These are phyloP conservation scores for Paguma larvata DNA, from an alignment of 2,797 vertebrate species.

Conservation along the genomic window DNA sequence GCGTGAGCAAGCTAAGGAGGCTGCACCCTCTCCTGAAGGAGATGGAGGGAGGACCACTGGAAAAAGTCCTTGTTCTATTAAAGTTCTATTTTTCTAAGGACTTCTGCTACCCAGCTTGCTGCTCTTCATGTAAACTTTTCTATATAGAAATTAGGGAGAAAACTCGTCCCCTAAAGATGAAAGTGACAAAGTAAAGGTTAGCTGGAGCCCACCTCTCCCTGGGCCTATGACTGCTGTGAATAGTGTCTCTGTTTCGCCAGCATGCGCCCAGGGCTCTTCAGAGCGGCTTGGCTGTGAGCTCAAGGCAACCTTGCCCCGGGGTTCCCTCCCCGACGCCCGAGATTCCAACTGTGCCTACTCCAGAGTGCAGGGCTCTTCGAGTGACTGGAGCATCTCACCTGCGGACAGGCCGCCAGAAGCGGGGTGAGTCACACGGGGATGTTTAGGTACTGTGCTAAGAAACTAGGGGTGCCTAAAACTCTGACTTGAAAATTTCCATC, in stretches of 20 bases:
- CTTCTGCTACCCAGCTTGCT: neutral
- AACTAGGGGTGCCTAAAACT: neutral
- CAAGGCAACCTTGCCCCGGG: neutral
- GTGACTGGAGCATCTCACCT: neutral
- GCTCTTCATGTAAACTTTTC: neutral
- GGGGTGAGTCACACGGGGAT: neutral
- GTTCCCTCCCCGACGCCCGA: neutral
- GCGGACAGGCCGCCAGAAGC: neutral
- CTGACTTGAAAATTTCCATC: neutral
- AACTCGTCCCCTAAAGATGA: neutral
- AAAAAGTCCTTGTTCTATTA: neutral
- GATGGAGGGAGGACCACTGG: neutral
- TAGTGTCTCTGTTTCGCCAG: neutral
- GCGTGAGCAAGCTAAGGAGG: neutral
- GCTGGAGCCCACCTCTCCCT: neutral
- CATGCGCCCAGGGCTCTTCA: neutral
- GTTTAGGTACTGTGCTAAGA: neutral
- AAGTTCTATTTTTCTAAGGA: neutral
- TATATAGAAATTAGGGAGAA: neutral
- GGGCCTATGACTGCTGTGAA: neutral
- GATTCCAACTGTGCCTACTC: neutral
- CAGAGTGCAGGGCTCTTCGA: neutral
- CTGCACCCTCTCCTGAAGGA: neutral
- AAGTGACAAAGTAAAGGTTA: neutral
- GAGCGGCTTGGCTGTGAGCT: accelerated